Evolutionary conservation across 2,888 invertebrate species (phyloP), one percentile per base, ranked within the genome.

Genomic region (Flexamia atlantica): DNA sequence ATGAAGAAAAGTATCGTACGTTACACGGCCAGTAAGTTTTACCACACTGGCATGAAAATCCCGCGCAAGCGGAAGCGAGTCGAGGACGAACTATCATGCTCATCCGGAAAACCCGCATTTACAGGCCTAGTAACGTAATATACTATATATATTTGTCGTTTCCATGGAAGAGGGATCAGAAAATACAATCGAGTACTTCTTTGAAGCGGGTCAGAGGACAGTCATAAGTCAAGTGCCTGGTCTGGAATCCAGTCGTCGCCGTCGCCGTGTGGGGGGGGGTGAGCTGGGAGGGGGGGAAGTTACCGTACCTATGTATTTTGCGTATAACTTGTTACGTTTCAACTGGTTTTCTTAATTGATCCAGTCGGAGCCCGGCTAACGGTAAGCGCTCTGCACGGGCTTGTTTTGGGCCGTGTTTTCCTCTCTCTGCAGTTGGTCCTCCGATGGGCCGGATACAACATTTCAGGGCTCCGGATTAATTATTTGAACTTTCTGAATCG

Each of bases 301-400:
- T 72, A 72, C 72, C 72, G 72, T 72, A 72, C 72, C 72, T 32
- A 72, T 42, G 40, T 42, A 72, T 42, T 40, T 70, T 30, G 30
- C 72, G 36, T 72, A 72, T 72, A 72, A 72, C 72, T 72, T 72
- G 72, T 72, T 72, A 72, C 72, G 72, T 72, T 72, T 72, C 72
- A 32, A 72, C 72, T 72, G 72, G 72, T 36, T 40, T 20, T 36
- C 72, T 5, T 72, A 72, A 72, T 72, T 72, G 72, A 23, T 72
- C 72, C 72, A 72, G 9, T 70, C 28, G 25, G 23, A 4, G 70
- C 68, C 20, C 72, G 32, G 30, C 14, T 72, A 72, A 72, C 72
- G 72, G 72, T 72, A 32, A 0, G 32, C 42, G 72, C 72, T 72
- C 23, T n/a, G 20, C 42, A 25, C n/a, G n/a, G n/a, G 42, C 72